Evolutionary conservation across 2,113 vertebrate species (phyloP).

Genomic region (Hemibagrus wyckioides): DNA sequence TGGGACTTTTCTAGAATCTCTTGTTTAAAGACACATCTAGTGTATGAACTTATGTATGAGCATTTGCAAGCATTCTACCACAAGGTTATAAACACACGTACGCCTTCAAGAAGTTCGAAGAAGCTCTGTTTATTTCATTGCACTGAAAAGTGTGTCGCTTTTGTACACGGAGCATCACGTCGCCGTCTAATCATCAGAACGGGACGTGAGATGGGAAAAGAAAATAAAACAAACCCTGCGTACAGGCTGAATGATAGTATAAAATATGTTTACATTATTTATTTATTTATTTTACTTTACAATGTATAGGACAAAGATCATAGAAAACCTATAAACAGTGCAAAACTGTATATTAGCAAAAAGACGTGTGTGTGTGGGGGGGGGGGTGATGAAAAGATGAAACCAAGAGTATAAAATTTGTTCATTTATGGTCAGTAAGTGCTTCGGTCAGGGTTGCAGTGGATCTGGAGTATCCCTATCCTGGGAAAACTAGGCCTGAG

Average conservation of each 20-base stretch:
- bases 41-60: too few species aligned
- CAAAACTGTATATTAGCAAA: conserved; percentile 11
- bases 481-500: not conserved
- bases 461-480: not conserved
- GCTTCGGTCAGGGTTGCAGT: not conserved
- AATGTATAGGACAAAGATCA: not conserved
- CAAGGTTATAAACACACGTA: too few species aligned
- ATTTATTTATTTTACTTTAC: not conserved
- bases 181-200: not conserved
- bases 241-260: not conserved
- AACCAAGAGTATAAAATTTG: not conserved
- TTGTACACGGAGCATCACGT: not conserved
- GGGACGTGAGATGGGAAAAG: not conserved
- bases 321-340: conserved; percentile 15
- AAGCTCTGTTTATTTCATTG: not conserved
- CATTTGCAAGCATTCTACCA: not conserved
- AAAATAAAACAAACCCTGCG: not conserved
- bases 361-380: too few species aligned
- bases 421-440: not conserved
- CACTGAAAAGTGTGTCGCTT: not conserved
- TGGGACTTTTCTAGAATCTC: too few species aligned
- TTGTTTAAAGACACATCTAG: too few species aligned
- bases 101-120: not conserved
- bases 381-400: not conserved
- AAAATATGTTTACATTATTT: not conserved